phyloP scores from a whole-genome alignment of 2,113 vertebrate species.

The Hiodon tergisus region DNA sequence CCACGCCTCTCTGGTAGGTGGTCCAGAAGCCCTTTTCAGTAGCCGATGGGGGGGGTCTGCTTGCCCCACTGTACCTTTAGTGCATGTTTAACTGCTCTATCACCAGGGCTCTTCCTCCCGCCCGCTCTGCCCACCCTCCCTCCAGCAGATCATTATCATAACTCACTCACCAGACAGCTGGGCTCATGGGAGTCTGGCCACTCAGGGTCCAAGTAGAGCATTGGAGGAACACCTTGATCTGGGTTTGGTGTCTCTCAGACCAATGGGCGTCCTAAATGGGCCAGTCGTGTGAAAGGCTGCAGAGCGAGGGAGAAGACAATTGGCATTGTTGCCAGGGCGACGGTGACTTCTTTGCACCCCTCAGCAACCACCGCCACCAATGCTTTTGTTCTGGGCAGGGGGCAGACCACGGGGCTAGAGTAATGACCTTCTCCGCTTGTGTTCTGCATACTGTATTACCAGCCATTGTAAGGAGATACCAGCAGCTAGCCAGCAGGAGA shows the following conservation, averaged over 20 bases:
- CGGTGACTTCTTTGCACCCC: slow-evolving; percentile 48
- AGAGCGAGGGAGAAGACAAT: slow-evolving; percentile 59
- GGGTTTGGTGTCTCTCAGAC: slow-evolving; percentile 36
- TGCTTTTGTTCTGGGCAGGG: slow-evolving; percentile 61
- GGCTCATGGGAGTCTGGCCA: slow-evolving; percentile 11
- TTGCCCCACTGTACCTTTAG: background rate
- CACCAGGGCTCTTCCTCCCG: background rate
- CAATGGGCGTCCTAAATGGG: slow-evolving; percentile 47
- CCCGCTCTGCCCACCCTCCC: background rate
- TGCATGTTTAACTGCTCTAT: background rate
- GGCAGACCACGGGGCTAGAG: slow-evolving; percentile 57
- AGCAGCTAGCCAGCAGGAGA: slow-evolving; percentile 47
- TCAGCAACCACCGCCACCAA: slow-evolving; percentile 33
- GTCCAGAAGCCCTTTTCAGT: too few species aligned
- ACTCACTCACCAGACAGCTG: slow-evolving; percentile 16
- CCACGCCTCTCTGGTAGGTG: too few species aligned
- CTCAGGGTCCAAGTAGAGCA: slow-evolving; percentile 34
- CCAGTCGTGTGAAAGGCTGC: slow-evolving; percentile 57
- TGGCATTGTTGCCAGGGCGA: slow-evolving; percentile 68
- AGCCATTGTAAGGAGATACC: slow-evolving; percentile 57
- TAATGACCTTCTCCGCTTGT: slow-evolving; percentile 70
- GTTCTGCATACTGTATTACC: slow-evolving; percentile 62
- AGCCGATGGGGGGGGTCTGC: too few species aligned
- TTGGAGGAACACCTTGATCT: slow-evolving; percentile 37
- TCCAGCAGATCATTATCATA: background rate